A percentile compares a stretch with the other conserved stretches of the same genome.
Evolutionary conservation across 2,113 vertebrate species (phyloP).

Genomic region (Corythoichthys intestinalis): DNA sequence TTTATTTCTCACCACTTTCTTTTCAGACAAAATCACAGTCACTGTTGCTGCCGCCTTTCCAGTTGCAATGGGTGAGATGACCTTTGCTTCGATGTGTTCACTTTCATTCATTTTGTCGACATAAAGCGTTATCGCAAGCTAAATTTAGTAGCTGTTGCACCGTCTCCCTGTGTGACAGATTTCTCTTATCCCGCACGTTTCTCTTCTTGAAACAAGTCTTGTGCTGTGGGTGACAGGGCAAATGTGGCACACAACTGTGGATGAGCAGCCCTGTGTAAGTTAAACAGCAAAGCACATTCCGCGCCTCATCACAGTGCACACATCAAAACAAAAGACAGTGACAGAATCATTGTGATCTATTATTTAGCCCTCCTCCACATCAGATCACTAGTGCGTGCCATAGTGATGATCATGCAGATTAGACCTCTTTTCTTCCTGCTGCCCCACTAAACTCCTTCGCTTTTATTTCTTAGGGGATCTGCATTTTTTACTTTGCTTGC

Average conservation of each 20-base stretch:
- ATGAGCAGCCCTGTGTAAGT: slow-evolving; percentile 57
- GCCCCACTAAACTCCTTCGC: slow-evolving; percentile 36
- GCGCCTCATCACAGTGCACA: slow-evolving; percentile 56
- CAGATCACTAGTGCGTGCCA: slow-evolving; percentile 58
- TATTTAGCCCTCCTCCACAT: slow-evolving; percentile 70
- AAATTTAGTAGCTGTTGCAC: slow-evolving; percentile 53
- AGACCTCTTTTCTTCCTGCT: slow-evolving; percentile 46
- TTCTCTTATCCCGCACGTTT: slow-evolving; percentile 41
- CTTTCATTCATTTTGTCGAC: slow-evolving; percentile 50
- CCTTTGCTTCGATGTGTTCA: slow-evolving; percentile 39
- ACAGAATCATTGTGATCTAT: slow-evolving; percentile 73
- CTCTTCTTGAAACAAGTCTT: slow-evolving; percentile 43
- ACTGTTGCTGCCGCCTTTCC: slow-evolving; percentile 58
- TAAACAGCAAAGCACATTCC: slow-evolving; percentile 64
- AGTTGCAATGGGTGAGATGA: slow-evolving; percentile 40
- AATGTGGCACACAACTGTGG: slow-evolving; percentile 47
- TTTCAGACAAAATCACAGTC: slow-evolving; percentile 44
- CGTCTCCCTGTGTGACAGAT: slow-evolving; percentile 49
- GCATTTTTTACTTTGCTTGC: slow-evolving; percentile 32
- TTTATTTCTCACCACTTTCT: slow-evolving; percentile 52
- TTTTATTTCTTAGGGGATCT: slow-evolving; percentile 38
- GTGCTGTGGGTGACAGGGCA: slow-evolving; percentile 55
- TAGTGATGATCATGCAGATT: slow-evolving; percentile 71
- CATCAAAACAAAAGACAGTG: slow-evolving; percentile 62
- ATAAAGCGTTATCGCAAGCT: slow-evolving; percentile 41